phyloP scores from a whole-genome alignment of 2,888 invertebrate genomes.

The Pseudoips prasinana region DNA sequence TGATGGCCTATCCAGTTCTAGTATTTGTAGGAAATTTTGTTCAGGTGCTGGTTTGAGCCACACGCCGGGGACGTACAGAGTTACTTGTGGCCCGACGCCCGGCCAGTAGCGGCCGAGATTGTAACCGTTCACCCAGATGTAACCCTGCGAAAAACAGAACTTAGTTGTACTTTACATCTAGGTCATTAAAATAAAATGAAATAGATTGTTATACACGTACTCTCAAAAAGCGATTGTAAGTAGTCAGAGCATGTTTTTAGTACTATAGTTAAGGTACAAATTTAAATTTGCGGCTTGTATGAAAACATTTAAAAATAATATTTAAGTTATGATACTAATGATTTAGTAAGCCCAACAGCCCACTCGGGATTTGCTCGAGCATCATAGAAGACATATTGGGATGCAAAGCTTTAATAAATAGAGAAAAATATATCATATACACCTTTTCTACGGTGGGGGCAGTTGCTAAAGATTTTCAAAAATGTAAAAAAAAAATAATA shows the following conservation, averaged over 20 bases:
- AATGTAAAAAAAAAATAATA: constrained; percentile 11
- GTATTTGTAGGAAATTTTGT: constrained; percentile 79
- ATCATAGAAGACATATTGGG: not conserved
- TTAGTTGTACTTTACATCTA: too few species aligned
- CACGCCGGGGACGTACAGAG: constrained; percentile 91
- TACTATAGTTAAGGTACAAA: too few species aligned
- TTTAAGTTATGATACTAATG: too few species aligned
- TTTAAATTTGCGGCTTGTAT: too few species aligned
- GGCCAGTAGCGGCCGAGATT: constrained; percentile 95
- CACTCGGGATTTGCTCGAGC: not conserved
- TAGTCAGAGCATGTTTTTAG: too few species aligned
- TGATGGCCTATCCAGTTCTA: constrained; percentile 78
- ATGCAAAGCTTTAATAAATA: not conserved
- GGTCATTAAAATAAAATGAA: too few species aligned
- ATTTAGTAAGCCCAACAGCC: too few species aligned
- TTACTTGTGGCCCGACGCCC: constrained; percentile 89
- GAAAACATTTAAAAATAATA: too few species aligned
- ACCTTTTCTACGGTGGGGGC: not conserved
- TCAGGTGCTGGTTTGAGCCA: constrained; percentile 81
- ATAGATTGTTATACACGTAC: too few species aligned
- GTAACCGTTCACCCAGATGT: constrained; percentile 91
- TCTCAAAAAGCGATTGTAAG: too few species aligned
- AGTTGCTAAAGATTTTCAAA: constrained; percentile 2
- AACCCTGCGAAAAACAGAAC: too few species aligned
- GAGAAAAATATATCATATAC: not conserved